A percentile compares a stretch with the other conserved stretches of the same genome.
phyloP scores from a whole-genome alignment of 2,797 vertebrate genomes.

The Tolypeutes matacus region DNA sequence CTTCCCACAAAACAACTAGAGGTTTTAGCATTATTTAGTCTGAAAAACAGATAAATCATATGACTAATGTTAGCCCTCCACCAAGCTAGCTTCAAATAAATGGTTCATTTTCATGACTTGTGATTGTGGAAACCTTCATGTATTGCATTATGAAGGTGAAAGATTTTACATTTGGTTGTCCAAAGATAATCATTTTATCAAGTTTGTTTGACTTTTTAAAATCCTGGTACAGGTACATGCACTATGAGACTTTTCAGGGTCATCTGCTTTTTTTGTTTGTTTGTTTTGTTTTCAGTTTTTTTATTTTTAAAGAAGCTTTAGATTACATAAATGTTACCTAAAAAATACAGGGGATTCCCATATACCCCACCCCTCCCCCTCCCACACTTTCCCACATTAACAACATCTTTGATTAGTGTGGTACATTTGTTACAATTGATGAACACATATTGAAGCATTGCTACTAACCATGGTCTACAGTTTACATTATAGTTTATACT shows the following conservation, averaged over 20 bases:
- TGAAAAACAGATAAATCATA: slow-evolving; percentile 55
- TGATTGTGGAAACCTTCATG: slow-evolving; percentile 59
- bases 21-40: slow-evolving; percentile 47
- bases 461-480: no score
- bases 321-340: no score
- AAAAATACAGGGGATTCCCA: no score
- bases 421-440: no score
- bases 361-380: no score
- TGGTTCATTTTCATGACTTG: slow-evolving; percentile 33
- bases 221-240: not conserved
- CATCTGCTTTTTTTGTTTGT: not conserved
- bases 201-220: slow-evolving; percentile 46
- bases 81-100: slow-evolving; percentile 15
- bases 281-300: no score
- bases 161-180: slow-evolving; percentile 53
- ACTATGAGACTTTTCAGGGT: slow-evolving; percentile 24
- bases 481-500: no score
- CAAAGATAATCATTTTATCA: slow-evolving; percentile 34
- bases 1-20: slow-evolving; percentile 57
- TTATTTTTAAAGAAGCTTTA: no score
- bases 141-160: slow-evolving; percentile 13
- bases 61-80: slow-evolving; percentile 23
- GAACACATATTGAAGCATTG: no score
- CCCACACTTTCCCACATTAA: no score
- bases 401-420: no score